Conservation (phyloP, 1,140 invertebrate species). For the Plectus sambesii region DNA sequence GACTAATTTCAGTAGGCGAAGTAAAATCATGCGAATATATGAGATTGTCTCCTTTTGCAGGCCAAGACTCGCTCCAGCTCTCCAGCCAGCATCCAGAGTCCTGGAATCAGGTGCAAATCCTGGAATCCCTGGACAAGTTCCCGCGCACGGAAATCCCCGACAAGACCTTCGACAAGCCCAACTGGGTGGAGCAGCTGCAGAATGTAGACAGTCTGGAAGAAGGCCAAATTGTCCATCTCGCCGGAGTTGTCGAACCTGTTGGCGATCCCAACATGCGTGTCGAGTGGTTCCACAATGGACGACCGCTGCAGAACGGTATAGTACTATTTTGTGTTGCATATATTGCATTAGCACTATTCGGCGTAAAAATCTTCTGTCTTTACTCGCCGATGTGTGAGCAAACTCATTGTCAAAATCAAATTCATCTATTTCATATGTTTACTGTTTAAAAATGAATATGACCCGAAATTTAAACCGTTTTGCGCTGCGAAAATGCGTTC, state of each 20-base stretch:
- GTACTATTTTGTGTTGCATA: slow-evolving; percentile 13
- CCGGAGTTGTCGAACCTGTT: slow-evolving; percentile 71
- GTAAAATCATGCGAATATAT: not conserved
- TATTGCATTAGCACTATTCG: slow-evolving; percentile 8
- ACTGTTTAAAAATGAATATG: too few relatives aligned
- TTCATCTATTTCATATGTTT: too few relatives aligned
- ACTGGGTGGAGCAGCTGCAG: slow-evolving; percentile 38
- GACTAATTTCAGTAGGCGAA: not conserved
- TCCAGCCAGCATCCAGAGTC: slow-evolving; percentile 70
- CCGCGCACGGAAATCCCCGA: slow-evolving; percentile 71
- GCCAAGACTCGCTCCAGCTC: slow-evolving; percentile 54
- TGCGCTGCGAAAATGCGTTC: too few relatives aligned
- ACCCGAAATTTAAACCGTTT: too few relatives aligned
- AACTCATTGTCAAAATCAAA: too few relatives aligned
- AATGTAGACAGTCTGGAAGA: slow-evolving; percentile 39
- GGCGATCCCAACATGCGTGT: slow-evolving; percentile 87
- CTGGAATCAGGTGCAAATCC: slow-evolving; percentile 67
- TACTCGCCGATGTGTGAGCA: too few relatives aligned
- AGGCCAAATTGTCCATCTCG: slow-evolving; percentile 29
- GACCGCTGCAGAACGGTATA: slow-evolving; percentile 72
- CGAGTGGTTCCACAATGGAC: slow-evolving; percentile 86
- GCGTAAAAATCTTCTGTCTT: too few relatives aligned
- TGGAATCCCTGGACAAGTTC: slow-evolving; percentile 82
- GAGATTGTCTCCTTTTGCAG: slow-evolving; percentile 49
- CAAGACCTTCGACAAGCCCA: slow-evolving; percentile 35